Conservation (phyloP, 2,797 vertebrate species). For the Pogonophryne albipinna region DNA sequence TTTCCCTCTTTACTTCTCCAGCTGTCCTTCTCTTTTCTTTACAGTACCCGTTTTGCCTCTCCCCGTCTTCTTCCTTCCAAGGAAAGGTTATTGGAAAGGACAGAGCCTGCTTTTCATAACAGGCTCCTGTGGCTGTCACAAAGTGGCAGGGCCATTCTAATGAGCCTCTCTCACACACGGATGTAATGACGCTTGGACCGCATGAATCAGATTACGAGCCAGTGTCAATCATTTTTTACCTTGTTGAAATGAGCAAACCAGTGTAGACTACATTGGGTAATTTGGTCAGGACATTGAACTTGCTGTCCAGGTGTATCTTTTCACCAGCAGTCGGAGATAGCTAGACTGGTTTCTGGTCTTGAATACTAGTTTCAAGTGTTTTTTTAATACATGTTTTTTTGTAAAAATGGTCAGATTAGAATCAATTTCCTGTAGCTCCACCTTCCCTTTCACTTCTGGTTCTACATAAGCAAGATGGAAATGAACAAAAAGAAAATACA, state of each 20-base stretch:
- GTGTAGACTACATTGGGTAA: slow-evolving; percentile 52
- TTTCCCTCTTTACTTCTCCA: slow-evolving; percentile 41
- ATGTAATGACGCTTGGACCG: slow-evolving; percentile 61
- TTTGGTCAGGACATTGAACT: slow-evolving; percentile 49
- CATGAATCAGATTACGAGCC: slow-evolving; percentile 67
- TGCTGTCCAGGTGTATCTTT: slow-evolving; percentile 1
- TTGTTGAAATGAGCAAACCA: slow-evolving; percentile 62
- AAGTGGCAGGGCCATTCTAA: slow-evolving; percentile 79
- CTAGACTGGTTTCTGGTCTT: neutral
- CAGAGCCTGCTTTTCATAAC: slow-evolving; percentile 80
- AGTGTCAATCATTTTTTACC: slow-evolving; percentile 73
- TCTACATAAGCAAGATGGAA: too few relatives aligned
- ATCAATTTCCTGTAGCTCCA: too few relatives aligned
- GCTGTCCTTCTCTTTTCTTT: slow-evolving; percentile 71
- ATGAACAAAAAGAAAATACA: too few relatives aligned
- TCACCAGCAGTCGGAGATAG: slow-evolving; percentile 6
- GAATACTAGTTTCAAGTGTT: too few relatives aligned
- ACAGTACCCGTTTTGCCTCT: slow-evolving; percentile 64
- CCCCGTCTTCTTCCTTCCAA: slow-evolving; percentile 60
- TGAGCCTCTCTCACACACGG: slow-evolving; percentile 68
- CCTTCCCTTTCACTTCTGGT: too few relatives aligned
- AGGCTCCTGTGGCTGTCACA: slow-evolving; percentile 70
- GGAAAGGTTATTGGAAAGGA: slow-evolving; percentile 86
- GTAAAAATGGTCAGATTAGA: too few relatives aligned
- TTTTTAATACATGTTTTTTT: too few relatives aligned